Conservation (phyloP, 1,140 invertebrate species). For the Aethina tumida region DNA sequence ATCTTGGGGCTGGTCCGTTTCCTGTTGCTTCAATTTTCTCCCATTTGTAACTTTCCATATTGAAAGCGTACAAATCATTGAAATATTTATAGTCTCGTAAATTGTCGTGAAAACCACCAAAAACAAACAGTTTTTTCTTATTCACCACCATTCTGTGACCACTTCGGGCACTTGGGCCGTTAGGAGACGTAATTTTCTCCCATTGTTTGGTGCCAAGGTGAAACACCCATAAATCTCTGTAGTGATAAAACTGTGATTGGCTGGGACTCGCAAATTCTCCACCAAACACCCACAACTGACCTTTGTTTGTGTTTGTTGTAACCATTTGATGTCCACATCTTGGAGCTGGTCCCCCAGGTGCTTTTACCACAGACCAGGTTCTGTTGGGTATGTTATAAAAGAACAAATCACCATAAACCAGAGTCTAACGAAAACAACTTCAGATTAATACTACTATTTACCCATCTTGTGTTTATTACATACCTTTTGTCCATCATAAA, state of each 20-base stretch:
- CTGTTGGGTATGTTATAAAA: constrained; percentile 74
- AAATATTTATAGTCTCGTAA: constrained; percentile 79
- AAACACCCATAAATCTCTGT: constrained; percentile 85
- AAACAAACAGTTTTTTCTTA: constrained; percentile 74
- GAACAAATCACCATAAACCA: constrained; percentile 75
- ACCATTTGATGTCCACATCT: constrained; percentile 81
- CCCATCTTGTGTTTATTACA: constrained; percentile 12
- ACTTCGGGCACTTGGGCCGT: constrained; percentile 75
- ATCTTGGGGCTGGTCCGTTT: constrained; percentile 56
- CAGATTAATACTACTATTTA: neutral
- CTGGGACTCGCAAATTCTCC: constrained; percentile 86
- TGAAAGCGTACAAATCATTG: constrained; percentile 80
- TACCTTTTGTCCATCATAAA: constrained; percentile 82
- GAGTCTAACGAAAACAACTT: constrained; percentile 48
- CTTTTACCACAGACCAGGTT: constrained; percentile 70
- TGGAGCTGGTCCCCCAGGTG: constrained; percentile 72
- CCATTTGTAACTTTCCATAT: constrained; percentile 74
- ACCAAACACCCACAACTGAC: constrained; percentile 79
- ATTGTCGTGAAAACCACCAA: constrained; percentile 90
- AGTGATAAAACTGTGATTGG: constrained; percentile 90
- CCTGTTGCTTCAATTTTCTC: constrained; percentile 59
- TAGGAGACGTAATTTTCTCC: constrained; percentile 63
- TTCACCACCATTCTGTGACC: constrained; percentile 78
- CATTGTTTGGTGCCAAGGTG: constrained; percentile 65
- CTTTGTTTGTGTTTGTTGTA: constrained; percentile 56